These are phyloP conservation scores for Neuroterus valhalla DNA, from an alignment of 1,140 invertebrate species.

Conservation along the genomic window DNA sequence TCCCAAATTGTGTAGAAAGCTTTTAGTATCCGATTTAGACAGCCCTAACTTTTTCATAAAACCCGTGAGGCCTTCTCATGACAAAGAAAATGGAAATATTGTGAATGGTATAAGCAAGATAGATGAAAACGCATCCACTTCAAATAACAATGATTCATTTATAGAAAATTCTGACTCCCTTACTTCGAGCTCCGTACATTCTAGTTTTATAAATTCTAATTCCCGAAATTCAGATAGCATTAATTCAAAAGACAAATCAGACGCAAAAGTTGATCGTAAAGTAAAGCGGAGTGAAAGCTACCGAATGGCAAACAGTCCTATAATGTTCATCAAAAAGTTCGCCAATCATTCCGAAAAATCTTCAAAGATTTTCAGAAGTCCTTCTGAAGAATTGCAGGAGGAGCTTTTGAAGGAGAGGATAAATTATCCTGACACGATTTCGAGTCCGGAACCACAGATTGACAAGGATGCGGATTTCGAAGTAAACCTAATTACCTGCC, in stretches of 20 bases:
- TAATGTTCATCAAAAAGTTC: conserved; percentile 76
- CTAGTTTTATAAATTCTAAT: background rate
- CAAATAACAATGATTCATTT: background rate
- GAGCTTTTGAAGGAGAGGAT: conserved; percentile 81
- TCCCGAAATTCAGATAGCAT: conserved; percentile 23
- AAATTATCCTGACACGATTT: conserved; percentile 81
- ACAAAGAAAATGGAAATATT: conserved; percentile 49
- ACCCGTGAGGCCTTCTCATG: conserved; percentile 20
- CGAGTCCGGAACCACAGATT: conserved; percentile 72
- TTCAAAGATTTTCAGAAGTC: conserved; percentile 70
- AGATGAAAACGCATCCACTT: conserved; percentile 29
- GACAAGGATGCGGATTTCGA: conserved; percentile 55
- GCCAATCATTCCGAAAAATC: conserved; percentile 60
- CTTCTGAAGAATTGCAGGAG: conserved; percentile 74
- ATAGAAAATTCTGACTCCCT: background rate
- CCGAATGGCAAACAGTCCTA: conserved; percentile 85
- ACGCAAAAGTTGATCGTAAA: conserved; percentile 65
- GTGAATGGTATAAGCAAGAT: conserved; percentile 31
- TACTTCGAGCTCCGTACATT: background rate
- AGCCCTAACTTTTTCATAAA: conserved; percentile 46
- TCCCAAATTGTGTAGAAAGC: conserved; percentile 64
- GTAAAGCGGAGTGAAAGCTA: conserved; percentile 91
- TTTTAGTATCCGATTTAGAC: conserved; percentile 64
- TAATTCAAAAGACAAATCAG: conserved; percentile 31
- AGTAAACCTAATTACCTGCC: conserved; percentile 55